These are phyloP conservation scores for Trematomus bernacchii DNA, from an alignment of 2,797 vertebrate species.

Conservation along the genomic window DNA sequence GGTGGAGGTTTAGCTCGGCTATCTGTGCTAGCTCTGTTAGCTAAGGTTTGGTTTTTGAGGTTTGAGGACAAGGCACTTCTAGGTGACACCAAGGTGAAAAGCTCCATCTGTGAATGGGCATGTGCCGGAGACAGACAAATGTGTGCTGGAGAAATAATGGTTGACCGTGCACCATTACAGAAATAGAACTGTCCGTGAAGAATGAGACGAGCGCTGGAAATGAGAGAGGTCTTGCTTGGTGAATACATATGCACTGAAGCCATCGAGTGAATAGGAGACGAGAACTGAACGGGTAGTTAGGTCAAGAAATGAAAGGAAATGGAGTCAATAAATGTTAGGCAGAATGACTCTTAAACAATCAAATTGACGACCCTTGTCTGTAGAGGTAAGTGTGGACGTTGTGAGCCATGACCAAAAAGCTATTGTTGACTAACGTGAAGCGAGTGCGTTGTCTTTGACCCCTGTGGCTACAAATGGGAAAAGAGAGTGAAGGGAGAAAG, in stretches of 20 bases:
- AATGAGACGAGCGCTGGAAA: conserved; percentile 76
- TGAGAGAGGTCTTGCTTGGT: conserved; percentile 78
- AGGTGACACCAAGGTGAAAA: conserved; percentile 77
- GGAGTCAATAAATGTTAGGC: conserved; percentile 85
- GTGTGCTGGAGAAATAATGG: conserved; percentile 76
- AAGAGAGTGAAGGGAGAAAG: conserved; percentile 59
- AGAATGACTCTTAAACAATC: conserved; percentile 90
- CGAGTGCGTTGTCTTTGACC: conserved; percentile 79
- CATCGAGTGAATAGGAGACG: conserved; percentile 62
- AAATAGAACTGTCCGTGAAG: conserved; percentile 81
- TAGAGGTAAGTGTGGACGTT: conserved; percentile 77
- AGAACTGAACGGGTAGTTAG: conserved; percentile 85
- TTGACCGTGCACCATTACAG: conserved; percentile 79
- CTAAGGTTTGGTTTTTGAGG: conserved; percentile 26
- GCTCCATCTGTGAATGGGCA: conserved; percentile 70
- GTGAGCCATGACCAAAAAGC: conserved; percentile 84
- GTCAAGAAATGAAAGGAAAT: conserved; percentile 88
- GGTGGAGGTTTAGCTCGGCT: conserved; percentile 46
- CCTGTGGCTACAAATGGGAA: conserved; percentile 81
- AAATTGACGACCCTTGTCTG: conserved; percentile 85
- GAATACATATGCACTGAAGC: conserved; percentile 79
- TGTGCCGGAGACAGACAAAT: conserved; percentile 69
- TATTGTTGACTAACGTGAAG: conserved; percentile 83
- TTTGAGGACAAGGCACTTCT: conserved; percentile 25
- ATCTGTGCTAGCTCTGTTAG: conserved; percentile 33